These are phyloP conservation scores for Sarcophilus harrisii DNA, from an alignment of 2,797 vertebrate species.

Conservation along the genomic window DNA sequence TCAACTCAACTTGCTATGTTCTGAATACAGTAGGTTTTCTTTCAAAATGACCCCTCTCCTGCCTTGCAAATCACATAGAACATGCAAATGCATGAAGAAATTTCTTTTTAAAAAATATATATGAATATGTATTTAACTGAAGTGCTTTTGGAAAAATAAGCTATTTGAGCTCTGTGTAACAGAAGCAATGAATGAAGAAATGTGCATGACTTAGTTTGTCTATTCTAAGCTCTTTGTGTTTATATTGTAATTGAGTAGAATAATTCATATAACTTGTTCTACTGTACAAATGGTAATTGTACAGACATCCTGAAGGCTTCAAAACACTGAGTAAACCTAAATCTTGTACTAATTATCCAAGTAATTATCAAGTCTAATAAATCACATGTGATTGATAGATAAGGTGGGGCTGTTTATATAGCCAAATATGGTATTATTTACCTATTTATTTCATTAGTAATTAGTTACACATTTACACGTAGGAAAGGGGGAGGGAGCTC, in stretches of 20 bases:
- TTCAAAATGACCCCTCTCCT: conserved; percentile 67
- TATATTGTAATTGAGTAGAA: conserved; percentile 76
- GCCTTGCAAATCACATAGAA: conserved; percentile 58
- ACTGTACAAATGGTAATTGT: conserved; percentile 81
- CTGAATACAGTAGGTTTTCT: conserved; percentile 62
- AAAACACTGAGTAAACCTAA: conserved; percentile 77
- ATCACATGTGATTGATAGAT: conserved; percentile 83
- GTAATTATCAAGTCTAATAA: conserved; percentile 84
- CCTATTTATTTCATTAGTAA: conserved; percentile 81
- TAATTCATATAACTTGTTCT: conserved; percentile 83
- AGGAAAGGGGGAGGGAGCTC: conserved; percentile 69
- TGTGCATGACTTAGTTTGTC: conserved; percentile 61
- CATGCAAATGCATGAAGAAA: conserved; percentile 55
- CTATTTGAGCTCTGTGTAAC: conserved; percentile 62
- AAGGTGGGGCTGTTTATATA: conserved; percentile 82
- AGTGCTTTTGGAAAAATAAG: conserved; percentile 61
- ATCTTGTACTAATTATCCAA: conserved; percentile 82
- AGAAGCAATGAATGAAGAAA: conserved; percentile 77
- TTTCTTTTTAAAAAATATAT: conserved; percentile 39
- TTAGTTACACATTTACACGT: conserved; percentile 67
- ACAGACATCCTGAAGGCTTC: conserved; percentile 78
- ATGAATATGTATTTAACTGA: conserved; percentile 46
- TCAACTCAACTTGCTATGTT: conserved; percentile 62
- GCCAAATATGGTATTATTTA: conserved; percentile 74
- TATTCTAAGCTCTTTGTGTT: conserved; percentile 69